Evolutionary conservation across 2,797 vertebrate genomes (phyloP), one percentile per base, ranked within the genome.

Genomic region (Lepus townsendii): DNA sequence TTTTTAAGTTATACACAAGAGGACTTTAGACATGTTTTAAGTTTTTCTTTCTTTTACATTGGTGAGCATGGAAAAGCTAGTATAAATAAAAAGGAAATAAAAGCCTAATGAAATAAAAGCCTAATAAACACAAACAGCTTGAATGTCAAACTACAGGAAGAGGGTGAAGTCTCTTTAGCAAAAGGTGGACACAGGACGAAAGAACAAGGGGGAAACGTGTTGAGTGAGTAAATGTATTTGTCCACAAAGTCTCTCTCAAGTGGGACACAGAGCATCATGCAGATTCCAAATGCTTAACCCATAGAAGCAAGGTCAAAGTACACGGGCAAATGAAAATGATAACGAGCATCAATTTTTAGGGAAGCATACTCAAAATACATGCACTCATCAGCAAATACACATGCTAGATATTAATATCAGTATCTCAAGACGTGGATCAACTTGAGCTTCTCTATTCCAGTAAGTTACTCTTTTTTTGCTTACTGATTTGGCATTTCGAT

Each of bases 161-260:
- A 54, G 14, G 47, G 68, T 19, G 22, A 83, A 3, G 32, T 27
- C 4, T 24, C 3, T 76, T 77, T 86, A 20, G 5, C 27, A 71
- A 87, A 60, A 72, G 63, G 60, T 32, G 65, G n/a, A 94, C 87
- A 66, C 17, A 38, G 57, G 32, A 91, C 92, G 17, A 68, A 91
- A 68, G 14, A 71, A 3, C 7, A 80, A 38, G 5, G 47, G 19
- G 4, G 27, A 54, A 90, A 60, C 9, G 19, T 14, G 22, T 47
- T 42, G 68, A n/a, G 79, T 77, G 68, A 78, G 42, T 50, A 79
- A 68, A 24, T 73, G 30, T 82, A 68, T 66, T 17, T 32, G n/a
- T 10, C 19, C 85, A 54, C 24, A 54, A 78, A 35, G 9, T 47
- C 42, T 20, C 22, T 87, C 27, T 91, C 7, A 71, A 78, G 60